A percentile compares a stretch with the other conserved stretches of the same genome.
Evolutionary conservation across 1,140 invertebrate genomes (phyloP).

Genomic region (Telenomus remus): DNA sequence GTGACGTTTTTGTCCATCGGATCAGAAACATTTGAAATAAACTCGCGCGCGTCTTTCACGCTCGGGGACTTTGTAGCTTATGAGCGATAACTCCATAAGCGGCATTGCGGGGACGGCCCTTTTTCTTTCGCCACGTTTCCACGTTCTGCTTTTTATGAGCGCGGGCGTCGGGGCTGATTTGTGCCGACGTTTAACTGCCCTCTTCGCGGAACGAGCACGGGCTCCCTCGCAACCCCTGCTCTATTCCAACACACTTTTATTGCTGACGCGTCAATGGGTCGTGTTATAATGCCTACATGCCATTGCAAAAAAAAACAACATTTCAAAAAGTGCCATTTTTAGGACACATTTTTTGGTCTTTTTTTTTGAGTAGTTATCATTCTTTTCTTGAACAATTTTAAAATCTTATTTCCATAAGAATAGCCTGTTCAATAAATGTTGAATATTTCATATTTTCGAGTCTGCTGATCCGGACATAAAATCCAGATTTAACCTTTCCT

Average conservation of each 20-base stretch:
- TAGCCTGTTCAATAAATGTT: too few relatives aligned
- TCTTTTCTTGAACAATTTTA: too few relatives aligned
- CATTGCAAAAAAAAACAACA: constrained; percentile 8
- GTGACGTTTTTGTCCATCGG: not conserved
- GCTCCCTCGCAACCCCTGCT: not conserved
- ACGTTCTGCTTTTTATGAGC: constrained; percentile 22
- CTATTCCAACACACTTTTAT: constrained; percentile 23
- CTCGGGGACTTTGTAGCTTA: constrained; percentile 31
- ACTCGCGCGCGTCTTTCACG: constrained; percentile 34
- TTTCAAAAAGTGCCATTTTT: not conserved
- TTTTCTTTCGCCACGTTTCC: constrained; percentile 43
- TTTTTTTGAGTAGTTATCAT: too few relatives aligned
- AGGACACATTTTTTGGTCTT: too few relatives aligned
- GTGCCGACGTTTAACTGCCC: constrained; percentile 46
- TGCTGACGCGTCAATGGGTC: constrained; percentile 28
- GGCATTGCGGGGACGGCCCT: constrained; percentile 23
- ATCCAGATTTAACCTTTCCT: too few relatives aligned
- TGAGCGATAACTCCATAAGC: constrained; percentile 41
- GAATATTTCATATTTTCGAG: too few relatives aligned
- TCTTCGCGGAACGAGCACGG: constrained; percentile 24
- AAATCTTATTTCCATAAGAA: too few relatives aligned
- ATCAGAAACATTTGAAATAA: constrained; percentile 30
- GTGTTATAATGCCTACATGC: constrained; percentile 13
- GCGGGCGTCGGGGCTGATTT: constrained; percentile 35
- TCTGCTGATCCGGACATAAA: too few relatives aligned